Evolutionary conservation across 2,113 vertebrate species (phyloP).

Genomic region (Ageneiosus marmoratus): DNA sequence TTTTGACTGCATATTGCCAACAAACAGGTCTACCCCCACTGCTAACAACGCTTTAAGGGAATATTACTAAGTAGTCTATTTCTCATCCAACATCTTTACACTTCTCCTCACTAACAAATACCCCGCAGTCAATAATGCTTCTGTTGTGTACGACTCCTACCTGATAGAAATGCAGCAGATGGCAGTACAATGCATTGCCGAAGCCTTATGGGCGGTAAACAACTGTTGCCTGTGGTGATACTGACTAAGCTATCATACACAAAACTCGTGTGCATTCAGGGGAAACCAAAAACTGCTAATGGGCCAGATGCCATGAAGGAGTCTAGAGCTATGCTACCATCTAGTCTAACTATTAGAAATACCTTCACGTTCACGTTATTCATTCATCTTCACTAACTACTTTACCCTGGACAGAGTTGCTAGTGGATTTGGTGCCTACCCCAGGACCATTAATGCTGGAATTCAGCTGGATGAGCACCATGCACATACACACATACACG

Average conservation of each 20-base stretch:
- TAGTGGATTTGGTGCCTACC: background rate
- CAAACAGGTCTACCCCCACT: background rate
- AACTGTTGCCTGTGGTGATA: slow-evolving; percentile 15
- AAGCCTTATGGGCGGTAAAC: background rate
- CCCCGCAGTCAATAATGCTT: background rate
- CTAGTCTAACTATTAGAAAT: background rate
- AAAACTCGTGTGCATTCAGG: background rate
- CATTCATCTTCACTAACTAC: background rate
- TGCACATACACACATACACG: no score
- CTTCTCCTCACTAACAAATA: background rate
- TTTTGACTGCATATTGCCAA: background rate
- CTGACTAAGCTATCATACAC: background rate
- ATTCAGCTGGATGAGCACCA: background rate
- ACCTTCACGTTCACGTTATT: background rate
- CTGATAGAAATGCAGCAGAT: slow-evolving; percentile 23
- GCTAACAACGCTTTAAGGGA: background rate
- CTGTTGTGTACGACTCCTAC: background rate
- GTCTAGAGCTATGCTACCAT: background rate
- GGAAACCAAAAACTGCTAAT: background rate
- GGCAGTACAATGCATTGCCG: background rate
- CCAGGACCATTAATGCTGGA: background rate
- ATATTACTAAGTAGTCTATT: background rate
- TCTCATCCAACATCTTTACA: background rate
- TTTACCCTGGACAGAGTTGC: background rate
- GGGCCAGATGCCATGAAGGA: background rate